Base-by-base conservation (phyloP, 1,140 invertebrate species). In the Zaprionus africanus region DNA sequence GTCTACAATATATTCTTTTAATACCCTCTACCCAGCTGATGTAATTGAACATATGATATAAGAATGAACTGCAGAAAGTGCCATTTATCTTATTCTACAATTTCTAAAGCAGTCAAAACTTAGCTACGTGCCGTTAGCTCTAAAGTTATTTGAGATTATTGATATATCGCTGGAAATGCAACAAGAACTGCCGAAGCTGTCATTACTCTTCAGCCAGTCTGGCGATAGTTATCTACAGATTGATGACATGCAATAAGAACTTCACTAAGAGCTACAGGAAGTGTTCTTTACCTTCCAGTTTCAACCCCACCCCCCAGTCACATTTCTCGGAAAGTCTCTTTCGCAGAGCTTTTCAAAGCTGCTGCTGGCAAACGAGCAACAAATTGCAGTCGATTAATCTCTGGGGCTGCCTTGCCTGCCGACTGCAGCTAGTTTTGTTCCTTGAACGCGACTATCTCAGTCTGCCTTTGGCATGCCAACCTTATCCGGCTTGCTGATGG, bases 401-500 rank as follows among this genome's bases (percentile, higher is more conserved):
- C 11, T 19, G 9, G 11, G 3, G 11, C 3, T 9, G 41, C 5
- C 38, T 41, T 13, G 41, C n/a, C 22, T 24, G 22, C 19, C 4
- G 5, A 1, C 19, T 49, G n/a, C 46, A 7, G 19, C 19, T 51
- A 51, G 46, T 51, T 51, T 19, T 46, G n/a, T 46, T 22, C 28
- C 11, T 31, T 13, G 58, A 2, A 22, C 46, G 19, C 19, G 19
- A 22, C 46, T 49, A 49, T 49, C 46, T 22, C 38, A 22, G n/a
- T 4, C 17, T 22, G 2, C 46, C 9, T 17, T 17, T 19, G 19
- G 46, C 46, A 4, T 49, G 46, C 6, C 46, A 51, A 24, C 46
- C 22, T 51, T 51, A 51, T 51, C 46, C 51, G 7, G 13, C 62
- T 69, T 54, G 57, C 41, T 83, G 83, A 84, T 85, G 74, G 78